Base-by-base conservation (phyloP, 1,140 invertebrate species). In the Hermatobates lingyangjiaoensis region DNA sequence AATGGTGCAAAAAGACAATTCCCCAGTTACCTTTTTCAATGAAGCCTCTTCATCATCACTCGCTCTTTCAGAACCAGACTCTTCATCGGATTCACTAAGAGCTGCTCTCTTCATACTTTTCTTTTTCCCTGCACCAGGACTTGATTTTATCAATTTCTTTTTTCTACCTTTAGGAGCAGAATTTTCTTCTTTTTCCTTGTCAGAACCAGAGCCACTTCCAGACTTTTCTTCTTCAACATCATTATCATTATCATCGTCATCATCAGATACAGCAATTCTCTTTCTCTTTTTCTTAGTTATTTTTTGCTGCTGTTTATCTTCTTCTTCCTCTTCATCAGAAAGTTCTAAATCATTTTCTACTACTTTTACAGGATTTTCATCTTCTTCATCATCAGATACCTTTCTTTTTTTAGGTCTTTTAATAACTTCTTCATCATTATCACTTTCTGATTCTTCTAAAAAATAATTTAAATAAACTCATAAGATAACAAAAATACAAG, bases 231-330 rank as follows among this genome's bases (percentile, higher is more conserved):
- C 54, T 14, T 48, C 54, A 38, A 51, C 60, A 45, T 63, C 58
- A 48, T 44, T 50, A 18, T 50, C 56, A 21, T 59, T 51, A 18
- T 55, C 56, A 5, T 48, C 56, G 39, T 52, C 60, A 44, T 64
- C 58, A 48, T 57, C 56, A 52, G 61, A 61, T 30, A 62, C 61
- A 42, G 57, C 63, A 21, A 56, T 57, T 21, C 40, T 49, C 15
- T 53, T 51, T 45, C 56, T 55, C 48, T 49, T 57, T 30, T 56
- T 60, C 42, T 50, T 56, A 27, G 46, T 27, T 30, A 48, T 55
- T 26, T 27, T 54, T n/a, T 27, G 2, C 44, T 15, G 25, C 1
- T 27, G 21, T 27, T 44, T 47, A 39, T 53, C 44, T 5, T 50
- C 48, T 20, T 56, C 54, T 46, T 46, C 49, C 12, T 48, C 54